Evolutionary conservation across 2,888 invertebrate species (phyloP), one percentile per base, ranked within the genome.

Genomic region (Sarcophaga caerulescens): DNA sequence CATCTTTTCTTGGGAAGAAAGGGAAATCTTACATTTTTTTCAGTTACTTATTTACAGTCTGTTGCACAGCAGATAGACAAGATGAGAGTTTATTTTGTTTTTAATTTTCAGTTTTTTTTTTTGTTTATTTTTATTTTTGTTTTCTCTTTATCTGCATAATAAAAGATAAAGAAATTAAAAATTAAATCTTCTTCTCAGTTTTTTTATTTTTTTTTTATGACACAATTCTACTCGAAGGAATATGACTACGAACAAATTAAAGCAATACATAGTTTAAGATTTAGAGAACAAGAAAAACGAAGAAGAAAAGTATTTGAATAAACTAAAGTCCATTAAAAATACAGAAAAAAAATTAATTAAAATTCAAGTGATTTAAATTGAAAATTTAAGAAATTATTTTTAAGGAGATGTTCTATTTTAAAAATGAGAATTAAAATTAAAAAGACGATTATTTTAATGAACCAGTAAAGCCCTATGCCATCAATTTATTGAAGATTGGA

Each of bases 11-110:
- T 12, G 3, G 17, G 52, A 52, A 52, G 52, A 52, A 52, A 17
- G 10, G 35, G 10, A 35, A 35, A 35, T 35, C 35, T 35, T 35
- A 0, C 8, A 35, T 1, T 52, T 52, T 14, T 12, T 17, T 17
- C 52, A 52, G 52, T 52, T 5, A 68, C 17, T 69, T 71, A 71
- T 71, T 71, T 19, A 71, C 70, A 59, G 70, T 71, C 70, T 71
- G 70, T 59, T 71, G 59, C 52, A 25, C 70, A 59, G 25, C 57
- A 59, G 57, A 71, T 59, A 71, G 57, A 71, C 59, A 71, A 71
- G 6, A 59, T 11, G 11, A 59, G 6, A 57, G 57, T 59, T 57
- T 59, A 25, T 35, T 35, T 57, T 57, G n/a, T n/a, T 70, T 47
- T 69, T 52, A 1, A 14, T 14, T 25, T 52, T 23, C 23, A 23